phyloP scores from a whole-genome alignment of 2,888 invertebrate genomes.

The Chaetogeoica ovagalla region DNA sequence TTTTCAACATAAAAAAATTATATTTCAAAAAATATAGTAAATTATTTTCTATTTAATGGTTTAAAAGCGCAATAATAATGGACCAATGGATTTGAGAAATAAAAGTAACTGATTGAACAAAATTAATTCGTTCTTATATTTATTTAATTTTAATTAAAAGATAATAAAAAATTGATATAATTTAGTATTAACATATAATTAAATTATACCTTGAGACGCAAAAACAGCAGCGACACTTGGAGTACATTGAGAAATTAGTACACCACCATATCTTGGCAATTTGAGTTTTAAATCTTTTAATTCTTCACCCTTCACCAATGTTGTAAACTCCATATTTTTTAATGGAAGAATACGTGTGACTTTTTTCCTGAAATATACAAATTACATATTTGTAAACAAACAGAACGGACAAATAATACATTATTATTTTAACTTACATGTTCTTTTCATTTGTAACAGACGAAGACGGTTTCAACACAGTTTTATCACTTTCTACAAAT shows the following conservation, averaged over 20 bases:
- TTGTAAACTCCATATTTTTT: conserved; percentile 76
- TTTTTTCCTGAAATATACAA: conserved; percentile 63
- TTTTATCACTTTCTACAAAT: conserved; percentile 64
- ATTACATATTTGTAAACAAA: not conserved
- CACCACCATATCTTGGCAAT: conserved; percentile 77
- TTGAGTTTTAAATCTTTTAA: conserved; percentile 69
- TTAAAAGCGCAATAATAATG: too few relatives aligned
- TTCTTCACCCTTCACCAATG: conserved; percentile 66
- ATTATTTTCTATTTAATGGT: too few relatives aligned
- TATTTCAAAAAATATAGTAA: too few relatives aligned
- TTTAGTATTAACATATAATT: not conserved
- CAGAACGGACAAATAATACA: not conserved
- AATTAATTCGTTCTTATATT: too few relatives aligned
- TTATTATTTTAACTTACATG: conserved; percentile 32
- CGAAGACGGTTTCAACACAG: conserved; percentile 57
- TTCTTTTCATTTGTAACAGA: conserved; percentile 54
- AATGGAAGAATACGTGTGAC: conserved; percentile 71
- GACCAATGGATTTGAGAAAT: too few relatives aligned
- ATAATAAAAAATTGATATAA: not conserved
- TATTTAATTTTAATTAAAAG: not conserved
- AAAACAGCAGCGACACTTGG: conserved; percentile 75
- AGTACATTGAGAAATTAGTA: conserved; percentile 68
- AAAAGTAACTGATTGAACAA: too few relatives aligned
- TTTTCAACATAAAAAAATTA: too few relatives aligned
- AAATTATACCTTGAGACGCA: conserved; percentile 64